Evolutionary conservation across 2,888 invertebrate species (phyloP).

Genomic region (Leptogaster cylindrica): DNA sequence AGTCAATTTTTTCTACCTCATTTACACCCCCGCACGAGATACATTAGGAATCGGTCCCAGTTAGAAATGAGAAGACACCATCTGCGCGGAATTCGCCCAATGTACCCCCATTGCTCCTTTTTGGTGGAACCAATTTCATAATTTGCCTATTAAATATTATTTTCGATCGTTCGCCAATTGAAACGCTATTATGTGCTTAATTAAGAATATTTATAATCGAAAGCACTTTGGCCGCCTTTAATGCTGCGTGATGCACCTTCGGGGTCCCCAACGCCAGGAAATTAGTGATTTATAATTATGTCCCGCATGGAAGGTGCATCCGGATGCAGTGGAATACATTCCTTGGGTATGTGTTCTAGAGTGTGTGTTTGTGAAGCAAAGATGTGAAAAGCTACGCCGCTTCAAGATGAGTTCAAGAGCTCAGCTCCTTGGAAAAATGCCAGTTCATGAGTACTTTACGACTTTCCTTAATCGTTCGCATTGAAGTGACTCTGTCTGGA

Average conservation of each 20-base stretch:
- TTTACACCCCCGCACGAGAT: neutral
- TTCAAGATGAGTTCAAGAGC: slow-evolving; percentile 5
- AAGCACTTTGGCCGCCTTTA: slow-evolving; percentile 2
- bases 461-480: slow-evolving; percentile 6
- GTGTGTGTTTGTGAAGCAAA: neutral
- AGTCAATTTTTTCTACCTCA: neutral
- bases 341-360: neutral
- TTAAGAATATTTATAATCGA: slow-evolving; percentile 28
- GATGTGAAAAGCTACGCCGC: neutral
- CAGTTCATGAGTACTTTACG: neutral
- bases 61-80: too few species aligned
- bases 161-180: slow-evolving; percentile 10
- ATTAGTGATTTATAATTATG: slow-evolving; percentile 7
- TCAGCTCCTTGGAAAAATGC: slow-evolving; percentile 8
- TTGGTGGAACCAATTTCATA: neutral
- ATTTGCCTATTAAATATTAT: slow-evolving; percentile 17
- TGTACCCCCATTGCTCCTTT: slow-evolving; percentile 9
- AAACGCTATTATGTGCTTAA: neutral
- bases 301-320: neutral
- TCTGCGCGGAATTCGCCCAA: neutral
- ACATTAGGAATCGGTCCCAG: neutral
- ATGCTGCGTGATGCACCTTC: neutral
- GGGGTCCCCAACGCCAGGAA: neutral
- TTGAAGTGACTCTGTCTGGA: neutral
- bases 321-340: slow-evolving; percentile 1